Base-by-base conservation (phyloP, 2,113 vertebrate genomes). In the Stegastes partitus region DNA sequence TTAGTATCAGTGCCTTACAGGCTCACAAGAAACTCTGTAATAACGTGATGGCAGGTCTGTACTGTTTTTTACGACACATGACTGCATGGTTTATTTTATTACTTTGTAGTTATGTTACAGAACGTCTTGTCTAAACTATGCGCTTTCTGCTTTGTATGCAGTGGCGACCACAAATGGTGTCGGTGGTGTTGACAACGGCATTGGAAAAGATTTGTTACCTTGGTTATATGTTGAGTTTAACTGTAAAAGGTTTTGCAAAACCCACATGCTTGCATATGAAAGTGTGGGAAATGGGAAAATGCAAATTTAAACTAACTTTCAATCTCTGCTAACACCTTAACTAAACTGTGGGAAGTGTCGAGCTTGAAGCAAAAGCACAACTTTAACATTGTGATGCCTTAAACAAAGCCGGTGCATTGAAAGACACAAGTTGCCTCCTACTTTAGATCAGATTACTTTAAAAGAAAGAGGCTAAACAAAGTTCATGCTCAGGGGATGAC, bases 1-100 rank as follows among this genome's bases (percentile, higher is more conserved):
- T 55, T 21, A 23, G 16, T 25, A 71, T 79, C 74, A 37, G 42
- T 14, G 44, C 28, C 31, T 26, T 42, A 21, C 22, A 23, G 31
- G 51, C 25, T 55, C 44, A 23, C 9, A 11, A 55, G n/a, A 61
- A 61, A 68, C 12, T 51, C 2, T 28, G 5, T 25, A 54, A 1
- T 16, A 19, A 22, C 21, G 28, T 15, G 10, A 5, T 1, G 23
- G 64, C 16, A 15, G 14, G 44, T 47, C 26, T 18, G 22, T 0
- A 0, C 6, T 25, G 31, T 21, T 68, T 44, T 34, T n/a, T 44
- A 11, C 44, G 42, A 19, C 57, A 34, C 1, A 31, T 31, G 8
- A 6, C 58, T 42, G 28, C 22, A 54, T 7, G 3, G 12, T 45
- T 58, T 19, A 2, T 19, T 0, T 34, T 25, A 21, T 21, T 49